Base-by-base conservation (phyloP, 2,797 vertebrate genomes). In the Phataginus tricuspis region DNA sequence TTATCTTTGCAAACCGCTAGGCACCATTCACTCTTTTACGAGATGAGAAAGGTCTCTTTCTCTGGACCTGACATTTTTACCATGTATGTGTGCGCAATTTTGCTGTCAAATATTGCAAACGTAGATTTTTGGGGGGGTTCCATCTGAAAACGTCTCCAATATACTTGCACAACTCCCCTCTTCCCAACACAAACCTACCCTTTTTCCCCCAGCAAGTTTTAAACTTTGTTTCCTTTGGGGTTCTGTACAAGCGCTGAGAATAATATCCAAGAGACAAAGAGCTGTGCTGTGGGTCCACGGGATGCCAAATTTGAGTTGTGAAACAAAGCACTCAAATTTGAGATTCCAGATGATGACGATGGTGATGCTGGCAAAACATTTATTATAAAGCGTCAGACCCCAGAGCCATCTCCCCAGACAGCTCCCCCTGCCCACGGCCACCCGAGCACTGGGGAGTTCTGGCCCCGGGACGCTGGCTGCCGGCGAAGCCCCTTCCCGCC, bases 181-280 rank as follows among this genome's bases (percentile, higher is more conserved):
- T 72, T 45, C 57, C 92, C 45, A 21, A 12, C 72, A 84, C 72
- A 74, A 86, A 75, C 42, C 86, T 19, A 21, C 34, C 57, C 53
- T 21, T 64, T 7, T 27, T 18, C 82, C 55, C 49, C 31, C 0
- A 23, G 49, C 92, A 95, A 98, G 94, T 97, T 97, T 95, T 71
- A 95, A 98, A 98, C 95, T 98, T 97, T 95, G 77, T 83, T 93
- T 95, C 90, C 68, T 94, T 64, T 2, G 77, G 77, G 90, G 78
- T 61, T 84, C 89, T 45, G 78, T 12, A 87, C 74, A 2, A 68
- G 89, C 39, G 69, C 92, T 59, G 25, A 75, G 37, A 39, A 69
- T 0, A 51, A 34, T 11, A 77, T 79, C 82, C 80, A 49, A 34
- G 68, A 96, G 95, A 97, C 95, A 98, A 98, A 98, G 97, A 57